phyloP scores from a whole-genome alignment of 2,113 vertebrate genomes.

The Hypocryptadius cinnamomeus region DNA sequence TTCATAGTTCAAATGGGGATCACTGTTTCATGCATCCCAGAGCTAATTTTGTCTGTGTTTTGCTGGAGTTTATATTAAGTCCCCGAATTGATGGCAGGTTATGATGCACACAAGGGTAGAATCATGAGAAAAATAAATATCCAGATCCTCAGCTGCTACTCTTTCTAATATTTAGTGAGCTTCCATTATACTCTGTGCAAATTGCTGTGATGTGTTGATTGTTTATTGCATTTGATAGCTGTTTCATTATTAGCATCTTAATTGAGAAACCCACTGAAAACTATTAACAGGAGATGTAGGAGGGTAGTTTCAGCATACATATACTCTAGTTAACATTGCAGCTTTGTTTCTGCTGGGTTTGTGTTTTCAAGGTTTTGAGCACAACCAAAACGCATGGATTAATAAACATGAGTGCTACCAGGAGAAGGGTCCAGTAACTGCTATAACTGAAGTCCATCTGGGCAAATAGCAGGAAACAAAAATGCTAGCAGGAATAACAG shows the following conservation, averaged over 20 bases:
- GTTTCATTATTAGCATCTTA: neutral
- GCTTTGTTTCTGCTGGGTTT: neutral
- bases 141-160: neutral
- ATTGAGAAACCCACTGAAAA: neutral
- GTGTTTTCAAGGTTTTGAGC: neutral
- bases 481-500: neutral
- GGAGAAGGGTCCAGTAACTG: neutral
- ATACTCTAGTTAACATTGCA: neutral
- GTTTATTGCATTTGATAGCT: neutral
- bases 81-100: neutral
- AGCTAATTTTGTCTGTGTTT: neutral
- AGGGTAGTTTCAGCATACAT: neutral
- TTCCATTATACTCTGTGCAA: neutral
- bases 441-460: neutral
- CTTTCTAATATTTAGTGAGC: neutral
- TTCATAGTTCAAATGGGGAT: neutral
- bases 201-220: neutral
- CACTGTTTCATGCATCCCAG: neutral
- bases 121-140: neutral
- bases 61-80: neutral
- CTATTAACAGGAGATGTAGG: neutral
- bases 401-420: neutral
- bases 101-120: neutral
- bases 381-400: neutral
- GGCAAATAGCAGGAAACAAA: neutral